Evolutionary conservation across 2,113 vertebrate genomes (phyloP), one percentile per base, ranked within the genome.

Genomic region (Alexandromys fortis): DNA sequence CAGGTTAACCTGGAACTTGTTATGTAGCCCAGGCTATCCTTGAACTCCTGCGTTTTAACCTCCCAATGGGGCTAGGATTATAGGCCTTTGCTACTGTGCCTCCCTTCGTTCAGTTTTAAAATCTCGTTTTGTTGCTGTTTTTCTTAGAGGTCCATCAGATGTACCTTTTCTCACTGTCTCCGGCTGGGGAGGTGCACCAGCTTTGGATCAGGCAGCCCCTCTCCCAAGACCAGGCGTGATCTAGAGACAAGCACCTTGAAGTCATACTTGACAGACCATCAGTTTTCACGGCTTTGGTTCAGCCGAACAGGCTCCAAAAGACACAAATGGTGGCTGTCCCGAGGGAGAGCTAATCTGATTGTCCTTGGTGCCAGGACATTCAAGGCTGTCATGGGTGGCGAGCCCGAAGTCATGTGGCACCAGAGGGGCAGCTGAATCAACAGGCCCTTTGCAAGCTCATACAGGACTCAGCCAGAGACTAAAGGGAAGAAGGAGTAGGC

Each of bases 351-450:
- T 95, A 95, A 97, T 96, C 95, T 92, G 95, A 96, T 96, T 83
- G 96, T 94, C 95, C 92, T 97, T 97, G 86, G 89, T 94, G 93
- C 92, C 92, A 83, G 94, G 21, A 76, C 96, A 89, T 52, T 97
- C 77, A 47, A 90, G 63, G 24, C 82, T 63, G 95, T 96, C 96
- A 97, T 94, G 97, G 96, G 97, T 96, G 92, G 96, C 49, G 26
- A 78, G 86, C 90, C 92, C 4, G 4, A 86, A 95, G 92, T 97
- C 96, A 96, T 94, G 95, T 95, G 97, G 95, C 82, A 85, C 93
- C 88, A 28, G 61, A 86, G 93, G 82, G 95, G 93, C 97, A 97
- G 94, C 96, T 97, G 96, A 94, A 78, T 95, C 96, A 97, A 96
- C 94, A 97, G 94, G 90, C 38, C 61, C 77, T 92, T 89, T 61